A percentile compares a stretch with the other conserved stretches of the same genome.
These are phyloP conservation scores for Synanthedon myopaeformis DNA, from an alignment of 2,888 invertebrate genomes.

Conservation along the genomic window DNA sequence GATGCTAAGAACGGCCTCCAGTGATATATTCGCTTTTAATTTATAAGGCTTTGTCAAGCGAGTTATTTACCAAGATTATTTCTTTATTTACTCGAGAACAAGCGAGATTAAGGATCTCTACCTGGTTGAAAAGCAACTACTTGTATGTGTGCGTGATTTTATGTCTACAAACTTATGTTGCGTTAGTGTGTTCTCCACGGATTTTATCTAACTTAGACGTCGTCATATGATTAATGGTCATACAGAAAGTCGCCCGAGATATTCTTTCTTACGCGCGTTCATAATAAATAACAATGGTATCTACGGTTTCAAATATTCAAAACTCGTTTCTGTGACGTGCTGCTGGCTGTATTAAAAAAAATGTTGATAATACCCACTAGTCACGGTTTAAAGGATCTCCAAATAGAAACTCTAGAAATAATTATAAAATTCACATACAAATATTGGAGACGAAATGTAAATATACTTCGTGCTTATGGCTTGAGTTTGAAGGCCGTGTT, in stretches of 20 bases:
- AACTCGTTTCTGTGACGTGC: constrained; percentile 21
- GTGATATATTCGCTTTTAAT: background rate
- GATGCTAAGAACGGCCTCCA: no score
- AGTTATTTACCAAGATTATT: constrained; percentile 23
- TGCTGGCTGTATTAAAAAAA: constrained; percentile 1
- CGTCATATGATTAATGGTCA: constrained; percentile 59
- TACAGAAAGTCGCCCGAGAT: constrained; percentile 41
- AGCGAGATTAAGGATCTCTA: constrained; percentile 20
- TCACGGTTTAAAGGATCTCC: constrained; percentile 13
- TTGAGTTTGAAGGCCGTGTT: constrained; percentile 33
- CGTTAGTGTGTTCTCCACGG: constrained; percentile 26
- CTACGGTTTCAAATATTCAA: constrained; percentile 32
- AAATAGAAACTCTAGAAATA: constrained; percentile 11
- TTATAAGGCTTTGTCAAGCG: constrained; percentile 8
- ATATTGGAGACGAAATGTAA: constrained; percentile 47
- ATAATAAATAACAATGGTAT: constrained; percentile 47
- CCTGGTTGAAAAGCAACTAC: constrained; percentile 18
- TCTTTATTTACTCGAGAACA: constrained; percentile 13
- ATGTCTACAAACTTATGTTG: constrained; percentile 15
- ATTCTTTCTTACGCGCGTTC: constrained; percentile 38
- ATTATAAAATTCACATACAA: constrained; percentile 54
- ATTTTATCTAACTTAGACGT: constrained; percentile 46
- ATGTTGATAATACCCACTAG: constrained; percentile 9
- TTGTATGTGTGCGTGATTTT: constrained; percentile 17
- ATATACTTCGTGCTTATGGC: constrained; percentile 39